These are phyloP conservation scores for Eudorcas thomsonii DNA, from an alignment of 2,113 vertebrate genomes.

Conservation along the genomic window DNA sequence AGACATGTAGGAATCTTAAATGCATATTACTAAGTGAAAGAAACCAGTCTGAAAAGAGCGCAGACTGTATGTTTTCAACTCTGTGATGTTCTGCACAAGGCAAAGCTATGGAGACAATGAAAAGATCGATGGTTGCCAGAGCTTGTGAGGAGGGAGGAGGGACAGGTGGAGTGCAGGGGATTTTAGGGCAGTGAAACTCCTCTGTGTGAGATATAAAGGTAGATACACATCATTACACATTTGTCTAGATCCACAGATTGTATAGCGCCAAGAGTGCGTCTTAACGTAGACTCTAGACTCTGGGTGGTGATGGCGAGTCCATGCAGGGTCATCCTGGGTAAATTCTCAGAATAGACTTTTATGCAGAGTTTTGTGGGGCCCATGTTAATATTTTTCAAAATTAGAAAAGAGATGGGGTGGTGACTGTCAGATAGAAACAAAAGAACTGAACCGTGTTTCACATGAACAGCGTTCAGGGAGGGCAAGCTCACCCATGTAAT, in stretches of 20 bases:
- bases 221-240: rapidly evolving
- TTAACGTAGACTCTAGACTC: background rate
- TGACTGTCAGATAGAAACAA: background rate
- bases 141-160: background rate
- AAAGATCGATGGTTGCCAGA: background rate
- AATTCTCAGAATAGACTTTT: background rate
- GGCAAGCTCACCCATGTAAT: background rate
- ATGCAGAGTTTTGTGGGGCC: background rate
- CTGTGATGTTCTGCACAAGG: background rate
- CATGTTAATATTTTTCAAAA: background rate
- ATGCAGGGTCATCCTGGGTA: background rate
- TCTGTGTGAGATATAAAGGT: background rate
- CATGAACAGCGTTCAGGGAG: background rate
- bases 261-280: rapidly evolving
- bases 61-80: rapidly evolving
- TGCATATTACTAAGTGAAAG: background rate
- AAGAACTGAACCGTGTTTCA: background rate
- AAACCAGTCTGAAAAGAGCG: background rate
- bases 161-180: background rate
- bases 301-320: rapidly evolving
- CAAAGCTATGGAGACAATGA: background rate
- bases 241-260: background rate
- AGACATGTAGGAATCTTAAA: background rate
- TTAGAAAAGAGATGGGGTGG: background rate
- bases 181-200: background rate